Evolutionary conservation across 2,113 vertebrate genomes (phyloP).

Genomic region (Colistium nudipinnis): DNA sequence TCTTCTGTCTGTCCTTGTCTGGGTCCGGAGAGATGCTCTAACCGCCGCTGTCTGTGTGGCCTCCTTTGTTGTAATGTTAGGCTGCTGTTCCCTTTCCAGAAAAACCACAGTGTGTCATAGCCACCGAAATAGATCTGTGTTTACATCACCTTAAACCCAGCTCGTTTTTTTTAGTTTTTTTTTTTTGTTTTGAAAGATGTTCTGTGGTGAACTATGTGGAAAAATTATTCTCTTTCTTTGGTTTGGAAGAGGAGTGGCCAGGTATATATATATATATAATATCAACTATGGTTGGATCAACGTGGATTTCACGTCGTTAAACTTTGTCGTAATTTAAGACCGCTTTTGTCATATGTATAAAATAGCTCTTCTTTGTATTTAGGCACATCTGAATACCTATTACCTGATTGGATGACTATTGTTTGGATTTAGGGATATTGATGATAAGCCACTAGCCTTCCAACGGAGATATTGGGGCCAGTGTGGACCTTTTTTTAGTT

Average conservation of each 20-base stretch:
- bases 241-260: slow-evolving; percentile 68
- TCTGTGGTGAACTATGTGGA: slow-evolving; percentile 72
- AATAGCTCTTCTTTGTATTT: slow-evolving; percentile 9
- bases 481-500: background rate
- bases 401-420: slow-evolving; percentile 13
- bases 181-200: slow-evolving; percentile 81
- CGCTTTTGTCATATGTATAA: slow-evolving; percentile 14
- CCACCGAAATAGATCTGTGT: slow-evolving; percentile 79
- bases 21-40: slow-evolving; percentile 62
- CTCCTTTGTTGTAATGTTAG: slow-evolving; percentile 77
- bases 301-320: slow-evolving; percentile 22
- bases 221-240: slow-evolving; percentile 72
- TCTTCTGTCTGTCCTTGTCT: slow-evolving; percentile 54
- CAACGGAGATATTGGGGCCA: background rate
- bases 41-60: slow-evolving; percentile 79
- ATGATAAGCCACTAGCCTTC: slow-evolving; percentile 25
- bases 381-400: background rate
- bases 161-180: slow-evolving; percentile 28
- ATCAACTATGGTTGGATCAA: slow-evolving; percentile 45
- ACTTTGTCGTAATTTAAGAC: slow-evolving; percentile 30
- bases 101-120: slow-evolving; percentile 80
- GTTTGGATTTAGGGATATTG: slow-evolving; percentile 7
- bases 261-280: slow-evolving; percentile 69
- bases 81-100: slow-evolving; percentile 77
- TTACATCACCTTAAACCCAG: slow-evolving; percentile 79